Conservation (phyloP, 1,140 invertebrate species). For the Bathynomus jamesi region DNA sequence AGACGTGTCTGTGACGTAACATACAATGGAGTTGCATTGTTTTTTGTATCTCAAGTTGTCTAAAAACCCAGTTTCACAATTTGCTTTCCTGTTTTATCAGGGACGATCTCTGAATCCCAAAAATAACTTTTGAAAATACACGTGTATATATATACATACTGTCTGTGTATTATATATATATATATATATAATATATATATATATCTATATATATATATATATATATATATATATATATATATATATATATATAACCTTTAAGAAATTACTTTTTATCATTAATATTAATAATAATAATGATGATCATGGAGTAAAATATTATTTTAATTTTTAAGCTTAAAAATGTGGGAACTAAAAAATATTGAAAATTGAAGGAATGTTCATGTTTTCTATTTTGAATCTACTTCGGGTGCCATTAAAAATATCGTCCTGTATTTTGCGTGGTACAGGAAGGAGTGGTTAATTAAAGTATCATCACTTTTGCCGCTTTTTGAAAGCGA, state of each 20-base stretch:
- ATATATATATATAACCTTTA: neutral
- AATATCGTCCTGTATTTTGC: too few relatives aligned
- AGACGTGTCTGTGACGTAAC: too few relatives aligned
- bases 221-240: constrained; percentile 13
- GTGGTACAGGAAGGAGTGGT: too few relatives aligned
- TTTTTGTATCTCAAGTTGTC: too few relatives aligned
- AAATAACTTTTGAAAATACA: constrained; percentile 1
- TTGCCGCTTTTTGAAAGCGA: too few relatives aligned
- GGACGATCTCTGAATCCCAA: too few relatives aligned
- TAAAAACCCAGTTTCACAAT: too few relatives aligned
- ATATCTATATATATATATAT: constrained; percentile 8
- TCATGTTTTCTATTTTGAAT: neutral
- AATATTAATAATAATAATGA: too few relatives aligned
- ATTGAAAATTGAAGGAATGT: neutral
- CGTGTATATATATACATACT: constrained; percentile 6
- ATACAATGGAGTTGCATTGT: too few relatives aligned
- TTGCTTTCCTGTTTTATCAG: too few relatives aligned
- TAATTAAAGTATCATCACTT: too few relatives aligned
- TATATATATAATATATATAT: constrained; percentile 10
- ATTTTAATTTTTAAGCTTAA: neutral
- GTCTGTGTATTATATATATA: constrained; percentile 10
- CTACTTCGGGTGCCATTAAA: neutral
- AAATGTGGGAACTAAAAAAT: neutral
- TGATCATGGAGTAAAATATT: neutral
- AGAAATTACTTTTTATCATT: neutral